Percentiles rank a stretch among this genome's conserved stretches.
phyloP scores from a whole-genome alignment of 2,113 vertebrate genomes.

The Apus apus region DNA sequence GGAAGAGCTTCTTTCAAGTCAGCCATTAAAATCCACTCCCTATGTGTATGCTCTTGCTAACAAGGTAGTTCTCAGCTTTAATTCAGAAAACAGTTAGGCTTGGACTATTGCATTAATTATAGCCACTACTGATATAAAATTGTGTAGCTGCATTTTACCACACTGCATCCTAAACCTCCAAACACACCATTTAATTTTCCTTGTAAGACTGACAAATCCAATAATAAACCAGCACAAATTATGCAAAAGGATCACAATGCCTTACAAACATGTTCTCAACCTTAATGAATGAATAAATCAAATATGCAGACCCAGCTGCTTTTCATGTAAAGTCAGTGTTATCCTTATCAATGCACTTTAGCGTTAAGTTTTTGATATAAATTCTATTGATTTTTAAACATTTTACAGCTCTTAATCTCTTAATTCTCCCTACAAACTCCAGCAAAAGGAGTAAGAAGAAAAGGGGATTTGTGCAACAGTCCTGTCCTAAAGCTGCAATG shows the following conservation, averaged over 20 bases:
- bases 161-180: conserved; percentile 21
- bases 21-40: neutral
- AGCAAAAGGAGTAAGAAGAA: neutral
- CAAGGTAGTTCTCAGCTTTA: neutral
- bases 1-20: neutral
- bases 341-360: conserved; percentile 2
- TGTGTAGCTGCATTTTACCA: neutral
- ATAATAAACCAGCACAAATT: conserved; percentile 42
- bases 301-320: conserved; percentile 20
- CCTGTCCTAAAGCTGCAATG: neutral
- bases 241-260: conserved; percentile 19
- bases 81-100: conserved; percentile 22
- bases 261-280: conserved; percentile 11
- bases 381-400: conserved; percentile 39
- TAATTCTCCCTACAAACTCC: conserved; percentile 29
- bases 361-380: conserved; percentile 28
- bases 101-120: conserved; percentile 26
- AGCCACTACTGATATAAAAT: neutral
- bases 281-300: conserved; percentile 40
- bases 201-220: conserved; percentile 6
- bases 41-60: neutral
- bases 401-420: conserved; percentile 33
- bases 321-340: neutral
- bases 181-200: conserved; percentile 44
- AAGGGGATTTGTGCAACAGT: neutral